Conservation (phyloP, 1,140 invertebrate genomes). For the Dysdera silvatica region DNA sequence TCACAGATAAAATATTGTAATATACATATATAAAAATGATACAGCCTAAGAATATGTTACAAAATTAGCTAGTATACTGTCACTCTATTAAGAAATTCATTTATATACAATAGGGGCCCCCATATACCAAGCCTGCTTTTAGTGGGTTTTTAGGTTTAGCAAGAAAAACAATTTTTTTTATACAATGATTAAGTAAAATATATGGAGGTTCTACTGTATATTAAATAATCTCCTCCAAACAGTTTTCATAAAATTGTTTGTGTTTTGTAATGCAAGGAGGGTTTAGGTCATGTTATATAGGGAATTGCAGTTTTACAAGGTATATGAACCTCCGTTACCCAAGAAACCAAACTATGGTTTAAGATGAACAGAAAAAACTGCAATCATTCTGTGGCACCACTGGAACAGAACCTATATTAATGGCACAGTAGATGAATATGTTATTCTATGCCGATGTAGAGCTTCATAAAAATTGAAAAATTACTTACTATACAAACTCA, state of each 20-base stretch:
- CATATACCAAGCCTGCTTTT: too few relatives aligned
- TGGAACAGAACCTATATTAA: background rate
- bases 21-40: too few relatives aligned
- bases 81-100: too few relatives aligned
- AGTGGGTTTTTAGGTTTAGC: too few relatives aligned
- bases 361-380: background rate
- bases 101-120: too few relatives aligned
- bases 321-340: slow-evolving; percentile 12
- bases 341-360: background rate
- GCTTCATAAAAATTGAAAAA: background rate
- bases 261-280: slow-evolving; percentile 7
- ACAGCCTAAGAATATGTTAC: too few relatives aligned
- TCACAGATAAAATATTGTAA: too few relatives aligned
- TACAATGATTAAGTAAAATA: too few relatives aligned
- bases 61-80: too few relatives aligned
- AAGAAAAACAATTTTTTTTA: too few relatives aligned
- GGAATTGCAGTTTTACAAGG: slow-evolving; percentile 4
- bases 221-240: too few relatives aligned
- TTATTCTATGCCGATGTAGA: background rate
- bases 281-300: background rate
- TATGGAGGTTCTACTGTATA: too few relatives aligned
- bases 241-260: background rate
- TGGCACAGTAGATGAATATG: background rate
- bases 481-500: slow-evolving; percentile 4
- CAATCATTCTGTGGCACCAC: background rate